A percentile compares a stretch with the other conserved stretches of the same genome.
These are phyloP conservation scores for Gallirallus australis DNA, from an alignment of 2,797 vertebrate species.

Conservation along the genomic window DNA sequence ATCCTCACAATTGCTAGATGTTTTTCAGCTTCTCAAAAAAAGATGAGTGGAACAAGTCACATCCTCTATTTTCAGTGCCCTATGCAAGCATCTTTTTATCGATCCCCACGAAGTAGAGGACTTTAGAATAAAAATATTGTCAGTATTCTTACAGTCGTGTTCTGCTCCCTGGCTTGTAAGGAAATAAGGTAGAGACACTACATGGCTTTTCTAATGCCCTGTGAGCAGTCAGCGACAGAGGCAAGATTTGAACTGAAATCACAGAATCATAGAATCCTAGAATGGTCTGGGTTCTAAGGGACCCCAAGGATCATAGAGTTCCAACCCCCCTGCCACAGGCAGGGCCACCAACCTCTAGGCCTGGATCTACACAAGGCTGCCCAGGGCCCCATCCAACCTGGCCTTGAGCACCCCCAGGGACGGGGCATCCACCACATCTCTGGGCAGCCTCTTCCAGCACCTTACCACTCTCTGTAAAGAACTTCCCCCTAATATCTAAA, in stretches of 20 bases:
- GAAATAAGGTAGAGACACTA: neutral
- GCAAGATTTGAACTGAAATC: neutral
- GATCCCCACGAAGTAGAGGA: neutral
- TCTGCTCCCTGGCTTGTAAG: neutral
- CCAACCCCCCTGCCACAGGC: no score
- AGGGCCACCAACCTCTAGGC: no score
- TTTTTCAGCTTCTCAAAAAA: neutral
- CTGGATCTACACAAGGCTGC: no score
- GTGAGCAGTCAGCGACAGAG: neutral
- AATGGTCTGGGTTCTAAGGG: no score
- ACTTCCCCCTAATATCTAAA: no score
- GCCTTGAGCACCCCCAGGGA: no score
- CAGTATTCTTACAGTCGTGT: neutral
- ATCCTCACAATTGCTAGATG: neutral
- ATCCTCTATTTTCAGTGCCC: neutral
- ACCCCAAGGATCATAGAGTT: no score
- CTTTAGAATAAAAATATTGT: neutral
- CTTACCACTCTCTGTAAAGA: no score
- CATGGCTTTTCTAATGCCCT: neutral
- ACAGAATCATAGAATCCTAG: no score
- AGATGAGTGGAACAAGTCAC: neutral
- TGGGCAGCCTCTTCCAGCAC: no score
- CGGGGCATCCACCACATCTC: no score
- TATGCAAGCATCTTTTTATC: neutral
- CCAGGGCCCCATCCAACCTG: no score